Evolutionary conservation across 1,140 invertebrate species (phyloP).

Genomic region (Drosophila burlai): DNA sequence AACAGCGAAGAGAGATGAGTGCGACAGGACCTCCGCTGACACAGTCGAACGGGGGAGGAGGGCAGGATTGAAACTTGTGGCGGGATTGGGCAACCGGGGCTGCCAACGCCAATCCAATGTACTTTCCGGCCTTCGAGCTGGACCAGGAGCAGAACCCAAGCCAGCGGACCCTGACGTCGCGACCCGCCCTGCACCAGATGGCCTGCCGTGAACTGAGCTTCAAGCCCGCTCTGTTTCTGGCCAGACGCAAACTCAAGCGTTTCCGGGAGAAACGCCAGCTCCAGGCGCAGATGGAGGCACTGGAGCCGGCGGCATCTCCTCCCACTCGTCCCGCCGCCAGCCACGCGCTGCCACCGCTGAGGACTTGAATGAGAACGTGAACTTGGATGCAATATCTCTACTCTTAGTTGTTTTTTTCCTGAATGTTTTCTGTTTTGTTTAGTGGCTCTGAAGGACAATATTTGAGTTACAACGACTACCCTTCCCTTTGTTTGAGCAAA

Average conservation of each 20-base stretch:
- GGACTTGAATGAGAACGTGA: conserved; percentile 57
- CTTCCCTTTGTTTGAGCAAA: conserved; percentile 24
- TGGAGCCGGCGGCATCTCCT: conserved; percentile 12
- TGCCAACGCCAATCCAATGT: conserved; percentile 83
- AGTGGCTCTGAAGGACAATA: conserved; percentile 41
- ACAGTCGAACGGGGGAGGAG: conserved; percentile 88
- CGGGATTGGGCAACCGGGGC: conserved; percentile 80
- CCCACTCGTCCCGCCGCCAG: conserved; percentile 28
- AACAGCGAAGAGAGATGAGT: conserved; percentile 77
- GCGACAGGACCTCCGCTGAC: conserved; percentile 71
- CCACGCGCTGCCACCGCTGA: conserved; percentile 57
- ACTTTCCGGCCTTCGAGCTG: conserved; percentile 76
- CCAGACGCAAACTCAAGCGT: conserved; percentile 75
- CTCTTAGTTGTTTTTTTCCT: conserved; percentile 44
- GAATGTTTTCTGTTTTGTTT: conserved; percentile 8
- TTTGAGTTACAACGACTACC: conserved; percentile 28
- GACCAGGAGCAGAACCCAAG: conserved; percentile 41
- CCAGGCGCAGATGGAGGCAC: conserved; percentile 55
- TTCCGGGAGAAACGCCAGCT: conserved; percentile 65
- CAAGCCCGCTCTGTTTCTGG: conserved; percentile 73
- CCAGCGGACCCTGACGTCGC: conserved; percentile 24
- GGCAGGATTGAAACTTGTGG: conserved; percentile 87
- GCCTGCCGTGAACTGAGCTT: conserved; percentile 73
- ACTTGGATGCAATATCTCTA: conserved; percentile 66
- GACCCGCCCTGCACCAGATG: conserved; percentile 32